A percentile compares a stretch with the other conserved stretches of the same genome.
Evolutionary conservation across 2,888 invertebrate species (phyloP).

Genomic region (Agrotis exclamationis): DNA sequence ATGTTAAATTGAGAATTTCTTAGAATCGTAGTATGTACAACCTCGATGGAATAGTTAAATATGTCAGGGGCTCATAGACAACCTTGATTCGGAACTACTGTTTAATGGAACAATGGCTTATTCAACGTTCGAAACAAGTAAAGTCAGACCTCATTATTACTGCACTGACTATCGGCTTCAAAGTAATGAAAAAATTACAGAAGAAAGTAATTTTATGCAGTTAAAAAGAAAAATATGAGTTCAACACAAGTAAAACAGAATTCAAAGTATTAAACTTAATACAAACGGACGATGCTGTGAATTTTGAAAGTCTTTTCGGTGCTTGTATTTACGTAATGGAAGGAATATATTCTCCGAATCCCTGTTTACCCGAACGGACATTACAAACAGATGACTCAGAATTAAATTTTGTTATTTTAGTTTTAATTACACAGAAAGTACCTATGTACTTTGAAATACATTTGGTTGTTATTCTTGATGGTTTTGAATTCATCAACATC

Average conservation of each 20-base stretch:
- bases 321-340: constrained; percentile 34
- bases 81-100: constrained; percentile 43
- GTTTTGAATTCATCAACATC: constrained; percentile 1
- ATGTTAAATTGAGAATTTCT: constrained; percentile 18
- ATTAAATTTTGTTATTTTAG: constrained; percentile 29
- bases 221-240: neutral
- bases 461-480: neutral
- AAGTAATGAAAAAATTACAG: neutral
- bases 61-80: constrained; percentile 43
- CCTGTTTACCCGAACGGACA: constrained; percentile 37
- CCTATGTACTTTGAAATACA: neutral
- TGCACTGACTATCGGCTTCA: neutral
- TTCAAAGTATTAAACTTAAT: constrained; percentile 21
- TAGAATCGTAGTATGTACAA: constrained; percentile 5
- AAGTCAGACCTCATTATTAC: constrained; percentile 1
- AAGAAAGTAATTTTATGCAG: neutral
- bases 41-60: constrained; percentile 17
- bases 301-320: constrained; percentile 18
- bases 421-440: constrained; percentile 10
- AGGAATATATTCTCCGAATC: constrained; percentile 44
- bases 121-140: constrained; percentile 9
- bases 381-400: constrained; percentile 42
- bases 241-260: neutral
- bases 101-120: constrained; percentile 43
- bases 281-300: constrained; percentile 1